Percentiles rank a stretch among this genome's conserved stretches.
phyloP scores from a whole-genome alignment of 2,888 invertebrate genomes.

The Papilio demoleus region DNA sequence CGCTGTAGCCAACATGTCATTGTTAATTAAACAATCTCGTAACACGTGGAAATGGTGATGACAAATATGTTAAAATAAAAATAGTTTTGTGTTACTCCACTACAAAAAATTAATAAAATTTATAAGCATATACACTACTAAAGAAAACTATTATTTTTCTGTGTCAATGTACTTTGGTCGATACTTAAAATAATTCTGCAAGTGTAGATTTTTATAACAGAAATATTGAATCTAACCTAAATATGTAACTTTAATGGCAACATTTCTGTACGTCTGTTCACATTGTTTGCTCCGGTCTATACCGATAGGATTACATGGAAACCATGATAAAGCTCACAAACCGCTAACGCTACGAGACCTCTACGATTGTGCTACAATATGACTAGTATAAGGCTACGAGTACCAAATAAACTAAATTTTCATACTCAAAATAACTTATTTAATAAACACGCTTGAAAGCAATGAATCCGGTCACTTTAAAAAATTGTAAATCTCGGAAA shows the following conservation, averaged over 20 bases:
- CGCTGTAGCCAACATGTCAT: slow-evolving; percentile 9
- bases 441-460: too few species aligned
- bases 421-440: too few species aligned
- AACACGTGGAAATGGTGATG: background rate
- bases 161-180: background rate
- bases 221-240: background rate
- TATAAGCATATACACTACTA: too few species aligned
- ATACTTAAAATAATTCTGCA: background rate
- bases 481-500: too few species aligned
- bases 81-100: background rate
- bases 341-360: background rate
- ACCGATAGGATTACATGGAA: slow-evolving; percentile 3
- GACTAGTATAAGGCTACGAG: background rate
- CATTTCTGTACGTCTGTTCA: background rate
- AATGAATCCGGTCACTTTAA: too few species aligned
- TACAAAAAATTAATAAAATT: too few species aligned
- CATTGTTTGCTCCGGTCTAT: background rate
- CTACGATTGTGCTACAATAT: background rate
- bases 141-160: background rate
- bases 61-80: background rate
- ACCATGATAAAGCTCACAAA: slow-evolving; percentile 2
- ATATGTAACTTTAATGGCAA: background rate
- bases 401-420: background rate
- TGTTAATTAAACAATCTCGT: slow-evolving; percentile 21
- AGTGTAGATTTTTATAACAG: background rate